phyloP scores from a whole-genome alignment of 2,888 invertebrate genomes.

The Agrilus biguttatus region DNA sequence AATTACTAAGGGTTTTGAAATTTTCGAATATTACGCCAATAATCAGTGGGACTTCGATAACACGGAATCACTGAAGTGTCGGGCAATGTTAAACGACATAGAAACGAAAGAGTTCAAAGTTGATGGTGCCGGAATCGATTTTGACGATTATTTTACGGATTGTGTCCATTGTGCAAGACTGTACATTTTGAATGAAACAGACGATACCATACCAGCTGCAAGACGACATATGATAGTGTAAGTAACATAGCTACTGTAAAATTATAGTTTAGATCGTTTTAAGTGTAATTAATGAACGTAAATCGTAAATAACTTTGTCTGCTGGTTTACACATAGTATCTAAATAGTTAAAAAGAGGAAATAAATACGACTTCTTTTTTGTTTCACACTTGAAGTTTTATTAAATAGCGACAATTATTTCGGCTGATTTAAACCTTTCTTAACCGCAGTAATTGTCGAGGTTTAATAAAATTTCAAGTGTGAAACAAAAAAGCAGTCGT shows the following conservation, averaged over 20 bases:
- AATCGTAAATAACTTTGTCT: too few species aligned
- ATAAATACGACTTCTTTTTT: too few species aligned
- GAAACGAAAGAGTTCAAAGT: slow-evolving; percentile 54
- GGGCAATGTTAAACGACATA: slow-evolving; percentile 45
- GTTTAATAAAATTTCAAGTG: too few species aligned
- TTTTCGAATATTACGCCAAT: slow-evolving; percentile 84
- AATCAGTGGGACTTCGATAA: slow-evolving; percentile 85
- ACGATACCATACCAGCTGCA: slow-evolving; percentile 67
- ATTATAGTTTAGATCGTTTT: too few species aligned
- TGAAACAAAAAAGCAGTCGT: too few species aligned
- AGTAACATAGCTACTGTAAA: slow-evolving; percentile 25
- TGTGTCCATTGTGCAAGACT: slow-evolving; percentile 68
- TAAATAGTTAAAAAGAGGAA: too few species aligned
- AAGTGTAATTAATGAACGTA: too few species aligned
- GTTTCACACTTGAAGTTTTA: too few species aligned
- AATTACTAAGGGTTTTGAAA: slow-evolving; percentile 73
- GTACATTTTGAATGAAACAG: slow-evolving; percentile 69
- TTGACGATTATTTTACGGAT: slow-evolving; percentile 67
- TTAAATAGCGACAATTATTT: too few species aligned
- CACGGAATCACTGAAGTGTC: slow-evolving; percentile 41
- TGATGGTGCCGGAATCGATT: slow-evolving; percentile 57
- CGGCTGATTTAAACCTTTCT: too few species aligned
- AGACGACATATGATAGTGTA: slow-evolving; percentile 67
- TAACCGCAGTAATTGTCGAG: too few species aligned
- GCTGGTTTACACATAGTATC: too few species aligned